Base-by-base conservation (phyloP, 1,140 invertebrate genomes). In the Lepeophtheirus salmonis region DNA sequence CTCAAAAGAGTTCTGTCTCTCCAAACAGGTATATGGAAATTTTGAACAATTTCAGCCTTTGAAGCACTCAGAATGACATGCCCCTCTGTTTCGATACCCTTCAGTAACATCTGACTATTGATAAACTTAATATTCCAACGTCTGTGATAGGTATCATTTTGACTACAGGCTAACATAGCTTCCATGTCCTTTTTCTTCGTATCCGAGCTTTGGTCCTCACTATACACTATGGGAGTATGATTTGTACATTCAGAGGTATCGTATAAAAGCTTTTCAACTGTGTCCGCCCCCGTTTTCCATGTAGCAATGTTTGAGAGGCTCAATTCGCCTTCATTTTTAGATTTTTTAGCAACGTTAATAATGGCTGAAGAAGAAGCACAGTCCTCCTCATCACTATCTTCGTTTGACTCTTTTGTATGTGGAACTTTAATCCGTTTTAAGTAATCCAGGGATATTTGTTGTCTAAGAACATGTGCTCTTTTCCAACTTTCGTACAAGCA, bases 31-130 rank as follows among this genome's bases (percentile, higher is more conserved):
- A 81, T 75, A 68, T 97, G 90, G 60, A 88, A 79, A 53, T 84
- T 77, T 70, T 97, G 90, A 2, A 89, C 71, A 64, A 97, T 88
- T 72, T 92, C 86, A 0, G 92, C 88, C 67, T 94, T 91, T 0
- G 92, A 88, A 2, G 94, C 89, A 68, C 88, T 92, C 55, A 97
- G 76, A 51, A 98, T 90, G 13, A 98, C 86, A 73, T 97, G 97
- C 16, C 94, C 94, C 60, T 84, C 82, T 0, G 90, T 92, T 75
- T 97, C 92, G 68, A 87, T 89, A 21, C 25, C 14, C 62, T 50
- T 13, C 16, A 62, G 56, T 2, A 62, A 17, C 60, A 62, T 22
- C 56, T 64, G 60, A 17, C 54, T 57, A 60, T 57, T 62, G 49
- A 63, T 2, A 24, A 60, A 68, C 78, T 74, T 75, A 89, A 87